Evolutionary conservation across 2,888 invertebrate genomes (phyloP), one percentile per base, ranked within the genome.

Genomic region (Troides oblongomaculatus): DNA sequence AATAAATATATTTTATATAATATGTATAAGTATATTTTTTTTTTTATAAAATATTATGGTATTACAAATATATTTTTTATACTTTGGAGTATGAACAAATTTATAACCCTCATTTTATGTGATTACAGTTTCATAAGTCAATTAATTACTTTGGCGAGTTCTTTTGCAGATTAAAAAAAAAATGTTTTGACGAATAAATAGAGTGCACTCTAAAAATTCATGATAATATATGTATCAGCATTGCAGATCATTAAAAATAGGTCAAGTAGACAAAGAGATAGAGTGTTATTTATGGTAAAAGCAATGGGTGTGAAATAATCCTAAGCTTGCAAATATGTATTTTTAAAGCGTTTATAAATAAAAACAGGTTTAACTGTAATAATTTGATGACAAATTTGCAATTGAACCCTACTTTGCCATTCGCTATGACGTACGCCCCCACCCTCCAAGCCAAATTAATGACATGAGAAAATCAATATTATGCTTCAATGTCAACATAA

Each of bases 401-500:
- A 58, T 21, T 23, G 10, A 25, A 12, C 14, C 57, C 3, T 23
- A 12, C 12, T 58, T n/a, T 23, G 23, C 57, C 25, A 68, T 64
- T 56, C 25, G 36, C 61, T 67, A 73, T 73, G 73, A 81, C 72
- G 73, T 66, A 62, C 83, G 71, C 79, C 73, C 74, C 76, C 78
- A 74, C 74, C 73, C 76, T 73, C 77, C 77, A 81, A 43, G 12
- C 43, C 43, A 43, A 12, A 43, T 43, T 83, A 62, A 59, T 70
- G 73, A 82, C 84, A 83, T 81, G 84, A 82, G 83, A 87, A 87
- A 88, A 88, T 88, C 88, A 87, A 88, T 88, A 84, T 78, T 73
- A 77, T 72, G 71, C 65, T 63, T 62, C 65, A 65, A 21, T 64
- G 62, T 62, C 68, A 74, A 73, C 69, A 71, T 63, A 72, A 71